phyloP scores from a whole-genome alignment of 2,113 vertebrate species.

The Talpa occidentalis region DNA sequence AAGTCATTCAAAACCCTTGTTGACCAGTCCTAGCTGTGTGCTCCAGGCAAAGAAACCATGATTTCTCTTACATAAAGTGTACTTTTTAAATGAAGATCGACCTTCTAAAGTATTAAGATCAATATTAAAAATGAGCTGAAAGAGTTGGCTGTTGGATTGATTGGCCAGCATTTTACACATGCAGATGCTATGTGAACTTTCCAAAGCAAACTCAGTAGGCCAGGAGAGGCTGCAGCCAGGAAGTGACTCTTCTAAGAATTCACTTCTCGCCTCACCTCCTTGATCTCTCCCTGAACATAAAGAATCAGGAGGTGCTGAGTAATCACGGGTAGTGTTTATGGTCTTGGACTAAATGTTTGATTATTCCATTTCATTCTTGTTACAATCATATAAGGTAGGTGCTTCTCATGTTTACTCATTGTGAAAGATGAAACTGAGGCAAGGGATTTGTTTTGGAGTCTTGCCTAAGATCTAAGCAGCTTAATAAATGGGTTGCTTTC shows the following conservation, averaged over 20 bases:
- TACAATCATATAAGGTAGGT: not conserved
- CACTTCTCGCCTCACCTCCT: not conserved
- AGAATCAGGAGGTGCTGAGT: not conserved
- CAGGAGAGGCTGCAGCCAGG: no score
- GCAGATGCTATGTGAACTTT: not conserved
- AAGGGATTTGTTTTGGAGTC: not conserved
- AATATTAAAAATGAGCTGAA: not conserved
- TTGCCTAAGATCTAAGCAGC: slow-evolving; percentile 4
- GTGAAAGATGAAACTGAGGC: not conserved
- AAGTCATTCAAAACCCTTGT: not conserved
- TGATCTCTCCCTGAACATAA: no score
- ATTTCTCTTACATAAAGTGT: not conserved
- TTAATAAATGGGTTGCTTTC: not conserved
- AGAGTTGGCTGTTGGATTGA: not conserved
- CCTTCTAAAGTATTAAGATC: not conserved
- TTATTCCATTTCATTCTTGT: not conserved
- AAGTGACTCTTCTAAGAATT: not conserved
- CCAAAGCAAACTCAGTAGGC: not conserved
- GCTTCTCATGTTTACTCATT: not conserved
- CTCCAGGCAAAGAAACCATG: not conserved
- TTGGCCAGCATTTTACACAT: not conserved
- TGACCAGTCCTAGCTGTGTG: not conserved
- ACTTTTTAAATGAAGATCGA: not conserved
- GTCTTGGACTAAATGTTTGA: not conserved
- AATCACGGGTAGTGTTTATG: not conserved